A percentile compares a stretch with the other conserved stretches of the same genome.
Evolutionary conservation across 1,140 invertebrate genomes (phyloP).

Genomic region (Calycopis cecrops): DNA sequence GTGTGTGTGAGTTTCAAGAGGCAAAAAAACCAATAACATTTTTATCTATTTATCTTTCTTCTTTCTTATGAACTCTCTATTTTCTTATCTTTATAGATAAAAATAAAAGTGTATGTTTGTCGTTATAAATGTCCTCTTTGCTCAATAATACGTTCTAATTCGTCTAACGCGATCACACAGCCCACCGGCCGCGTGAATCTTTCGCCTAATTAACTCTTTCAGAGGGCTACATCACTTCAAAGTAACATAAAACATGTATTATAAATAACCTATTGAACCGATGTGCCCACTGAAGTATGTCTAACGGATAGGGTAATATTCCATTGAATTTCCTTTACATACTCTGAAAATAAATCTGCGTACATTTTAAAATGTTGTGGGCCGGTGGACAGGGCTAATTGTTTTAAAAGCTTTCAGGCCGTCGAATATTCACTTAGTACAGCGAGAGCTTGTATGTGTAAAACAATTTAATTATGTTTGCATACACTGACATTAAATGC

Average conservation of each 20-base stretch:
- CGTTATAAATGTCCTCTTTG: constrained; percentile 55
- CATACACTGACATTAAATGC: constrained; percentile 2
- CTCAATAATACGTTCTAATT: constrained; percentile 67
- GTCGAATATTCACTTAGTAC: constrained; percentile 36
- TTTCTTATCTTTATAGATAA: constrained; percentile 4
- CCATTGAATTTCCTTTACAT: constrained; percentile 35
- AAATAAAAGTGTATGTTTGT: constrained; percentile 18
- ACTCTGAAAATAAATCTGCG: constrained; percentile 24
- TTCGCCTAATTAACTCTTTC: constrained; percentile 68
- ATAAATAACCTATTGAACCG: constrained; percentile 42
- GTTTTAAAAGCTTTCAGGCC: constrained; percentile 55
- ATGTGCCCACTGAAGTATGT: constrained; percentile 52
- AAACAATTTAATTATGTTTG: constrained; percentile 21
- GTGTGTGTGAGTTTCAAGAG: no score
- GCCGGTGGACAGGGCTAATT: constrained; percentile 40
- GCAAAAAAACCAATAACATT: no score
- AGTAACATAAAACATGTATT: constrained; percentile 47
- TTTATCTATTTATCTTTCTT: no score
- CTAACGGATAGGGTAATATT: constrained; percentile 39
- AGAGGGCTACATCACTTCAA: constrained; percentile 58
- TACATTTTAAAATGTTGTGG: constrained; percentile 20
- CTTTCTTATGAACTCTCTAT: no score
- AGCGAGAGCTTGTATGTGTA: constrained; percentile 25
- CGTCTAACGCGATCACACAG: constrained; percentile 60
- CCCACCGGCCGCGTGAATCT: constrained; percentile 53